Conservation (phyloP, 2,888 invertebrate species). For the Isoperla grammatica region DNA sequence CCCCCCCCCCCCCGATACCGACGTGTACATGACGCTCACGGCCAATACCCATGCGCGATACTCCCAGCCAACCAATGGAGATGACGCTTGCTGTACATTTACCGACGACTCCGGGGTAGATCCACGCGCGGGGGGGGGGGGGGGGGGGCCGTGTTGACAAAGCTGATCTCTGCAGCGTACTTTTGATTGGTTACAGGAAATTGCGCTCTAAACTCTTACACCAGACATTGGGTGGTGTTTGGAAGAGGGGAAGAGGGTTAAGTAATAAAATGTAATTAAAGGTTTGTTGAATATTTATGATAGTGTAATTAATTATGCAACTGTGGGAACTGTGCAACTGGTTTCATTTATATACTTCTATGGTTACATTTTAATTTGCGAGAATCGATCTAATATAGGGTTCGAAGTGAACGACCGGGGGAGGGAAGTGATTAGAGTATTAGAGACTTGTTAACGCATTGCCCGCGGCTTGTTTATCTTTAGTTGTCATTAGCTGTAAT, state of each 20-base stretch:
- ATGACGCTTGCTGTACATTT: neutral
- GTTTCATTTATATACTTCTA: slow-evolving; percentile 10
- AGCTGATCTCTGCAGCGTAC: slow-evolving; percentile 20
- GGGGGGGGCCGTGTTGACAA: slow-evolving; percentile 25
- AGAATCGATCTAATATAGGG: neutral
- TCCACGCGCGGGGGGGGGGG: neutral
- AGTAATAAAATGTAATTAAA: slow-evolving; percentile 25
- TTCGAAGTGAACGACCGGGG: too few relatives aligned
- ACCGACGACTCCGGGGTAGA: neutral
- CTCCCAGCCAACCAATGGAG: slow-evolving; percentile 20
- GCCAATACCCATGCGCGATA: slow-evolving; percentile 26
- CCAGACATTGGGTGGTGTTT: neutral
- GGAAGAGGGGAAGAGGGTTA: slow-evolving; percentile 10
- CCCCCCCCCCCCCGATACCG: slow-evolving; percentile 10
- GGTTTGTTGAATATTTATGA: slow-evolving; percentile 22
- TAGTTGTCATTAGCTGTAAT: too few relatives aligned
- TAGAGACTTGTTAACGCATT: neutral
- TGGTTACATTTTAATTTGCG: neutral
- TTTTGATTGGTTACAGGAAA: slow-evolving; percentile 26
- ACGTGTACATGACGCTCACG: slow-evolving; percentile 1
- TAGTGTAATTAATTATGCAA: slow-evolving; percentile 15
- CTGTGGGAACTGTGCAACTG: slow-evolving; percentile 17
- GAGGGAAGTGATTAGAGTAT: neutral
- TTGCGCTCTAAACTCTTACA: slow-evolving; percentile 1
- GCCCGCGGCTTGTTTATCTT: too few relatives aligned